These are phyloP conservation scores for Holocentrus rufus DNA, from an alignment of 2,797 vertebrate genomes.

Conservation along the genomic window DNA sequence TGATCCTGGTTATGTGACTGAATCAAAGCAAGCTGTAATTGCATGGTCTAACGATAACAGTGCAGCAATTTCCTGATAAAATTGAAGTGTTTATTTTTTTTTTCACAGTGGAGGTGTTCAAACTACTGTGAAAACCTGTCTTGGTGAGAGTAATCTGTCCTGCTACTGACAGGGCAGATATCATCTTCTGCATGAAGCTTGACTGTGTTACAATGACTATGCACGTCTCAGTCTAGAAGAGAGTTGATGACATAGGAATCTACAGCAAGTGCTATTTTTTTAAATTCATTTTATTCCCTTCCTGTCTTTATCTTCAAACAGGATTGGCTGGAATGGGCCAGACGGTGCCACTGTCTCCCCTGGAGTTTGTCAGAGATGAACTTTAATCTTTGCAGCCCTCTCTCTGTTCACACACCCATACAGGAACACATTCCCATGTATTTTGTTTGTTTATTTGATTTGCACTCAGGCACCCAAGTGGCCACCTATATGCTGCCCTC, in stretches of 20 bases:
- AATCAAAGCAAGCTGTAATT: neutral
- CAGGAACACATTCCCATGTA: neutral
- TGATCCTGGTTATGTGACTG: neutral
- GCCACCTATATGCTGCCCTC: conserved; percentile 40
- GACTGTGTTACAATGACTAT: conserved; percentile 6
- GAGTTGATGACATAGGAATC: neutral
- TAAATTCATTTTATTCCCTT: neutral
- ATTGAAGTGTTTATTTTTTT: neutral
- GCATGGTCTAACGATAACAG: neutral
- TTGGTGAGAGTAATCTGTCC: neutral
- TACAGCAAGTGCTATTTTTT: neutral
- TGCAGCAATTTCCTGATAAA: conserved; percentile 1
- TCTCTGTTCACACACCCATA: neutral
- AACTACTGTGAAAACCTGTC: neutral
- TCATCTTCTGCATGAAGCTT: neutral
- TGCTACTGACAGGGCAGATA: neutral
- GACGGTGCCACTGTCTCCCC: neutral
- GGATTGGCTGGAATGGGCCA: neutral
- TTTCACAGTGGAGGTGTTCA: neutral
- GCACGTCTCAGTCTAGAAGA: neutral
- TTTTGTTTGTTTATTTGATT: conserved; percentile 23
- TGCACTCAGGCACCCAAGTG: conserved; percentile 46
- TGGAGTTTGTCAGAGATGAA: neutral
- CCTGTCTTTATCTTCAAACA: neutral
- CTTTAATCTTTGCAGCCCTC: conserved; percentile 1